Base-by-base conservation (phyloP, 64 coral and sea anemone genomes). In the Pocillopora damicornis region DNA sequence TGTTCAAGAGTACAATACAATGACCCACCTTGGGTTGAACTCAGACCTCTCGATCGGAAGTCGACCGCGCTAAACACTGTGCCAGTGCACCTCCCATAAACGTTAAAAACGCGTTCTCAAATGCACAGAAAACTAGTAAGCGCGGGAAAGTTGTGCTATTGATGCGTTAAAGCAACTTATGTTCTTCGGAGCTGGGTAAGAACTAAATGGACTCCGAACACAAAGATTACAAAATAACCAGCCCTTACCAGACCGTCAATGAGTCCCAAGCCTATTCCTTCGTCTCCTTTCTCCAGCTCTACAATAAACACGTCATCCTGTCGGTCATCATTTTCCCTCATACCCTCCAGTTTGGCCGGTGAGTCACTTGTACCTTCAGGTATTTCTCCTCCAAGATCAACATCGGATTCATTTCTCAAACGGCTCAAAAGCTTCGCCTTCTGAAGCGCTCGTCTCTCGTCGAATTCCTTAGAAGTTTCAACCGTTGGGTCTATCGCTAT, bases 241-340 rank as follows among this genome's bases (percentile, higher is more conserved):
- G 17, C 61, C 58, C 97, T 88, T 69, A 99, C 97, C 97, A 99
- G 73, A 4, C 97, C 97, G 90, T 99, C 97, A 61, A 99, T 99
- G 42, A 99, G 60, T 22, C 97, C 97, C 62, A 99, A 75, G 25
- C 97, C 97, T 68, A 99, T 94, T 14, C 97, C 93, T 37, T 93
- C 89, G 17, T 60, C 87, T 9, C 79, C 92, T 57, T 90, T 93
- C 18, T 93, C 84, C 35, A 99, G 77, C 83, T 99, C 97, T 13
- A 99, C 97, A 79, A 99, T 92, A 35, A 99, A 99, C 30, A 99
- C 97, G 69, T 99, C 97, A 95, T 99, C 97, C 73, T 99, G 93
- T 18, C 87, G 35, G 76, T 99, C 97, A 81, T 94, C 90, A 14
- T 86, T 89, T 64, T 87, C 83, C 57, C 97, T 93, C 90, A 95